A percentile compares a stretch with the other conserved stretches of the same genome.
Conservation (phyloP, 2,113 vertebrate species). For the Donacobius atricapilla region DNA sequence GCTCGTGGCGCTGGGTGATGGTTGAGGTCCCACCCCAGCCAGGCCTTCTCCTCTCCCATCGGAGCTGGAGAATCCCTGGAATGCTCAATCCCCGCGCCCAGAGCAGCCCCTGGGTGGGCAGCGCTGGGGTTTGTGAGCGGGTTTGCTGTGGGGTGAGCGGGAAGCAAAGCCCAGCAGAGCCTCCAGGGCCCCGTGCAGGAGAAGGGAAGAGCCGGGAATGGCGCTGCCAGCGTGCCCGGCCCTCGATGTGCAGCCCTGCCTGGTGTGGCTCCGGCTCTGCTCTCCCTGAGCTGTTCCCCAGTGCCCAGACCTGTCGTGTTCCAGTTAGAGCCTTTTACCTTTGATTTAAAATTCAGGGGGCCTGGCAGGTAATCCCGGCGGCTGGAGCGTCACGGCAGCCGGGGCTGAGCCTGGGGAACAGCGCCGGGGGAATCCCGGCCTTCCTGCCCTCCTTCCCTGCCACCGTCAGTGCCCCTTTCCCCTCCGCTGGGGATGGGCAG, state of each 20-base stretch:
- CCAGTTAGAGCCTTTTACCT: constrained; percentile 24
- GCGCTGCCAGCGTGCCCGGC: too few relatives aligned
- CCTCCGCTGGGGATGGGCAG: not conserved
- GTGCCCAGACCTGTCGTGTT: not conserved
- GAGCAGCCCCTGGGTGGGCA: too few relatives aligned
- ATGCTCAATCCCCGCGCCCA: too few relatives aligned
- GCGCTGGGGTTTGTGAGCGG: too few relatives aligned
- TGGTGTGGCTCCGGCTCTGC: not conserved
- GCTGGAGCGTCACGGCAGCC: not conserved
- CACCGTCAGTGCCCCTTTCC: not conserved
- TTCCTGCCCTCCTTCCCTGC: not conserved
- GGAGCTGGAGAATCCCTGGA: not conserved
- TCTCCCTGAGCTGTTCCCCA: not conserved
- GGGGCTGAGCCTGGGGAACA: too few relatives aligned
- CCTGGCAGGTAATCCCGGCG: not conserved
- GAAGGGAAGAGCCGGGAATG: too few relatives aligned
- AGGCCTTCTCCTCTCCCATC: not conserved
- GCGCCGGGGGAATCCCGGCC: not conserved
- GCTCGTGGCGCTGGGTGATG: rapidly evolving
- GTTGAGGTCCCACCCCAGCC: not conserved
- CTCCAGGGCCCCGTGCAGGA: too few relatives aligned
- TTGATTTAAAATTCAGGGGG: not conserved
- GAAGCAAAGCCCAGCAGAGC: too few relatives aligned
- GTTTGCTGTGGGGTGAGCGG: too few relatives aligned
- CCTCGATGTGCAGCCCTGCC: not conserved